Percentiles rank a stretch among this genome's conserved stretches.
Conservation (phyloP, 2,888 invertebrate species). For the Philereme vetulata region DNA sequence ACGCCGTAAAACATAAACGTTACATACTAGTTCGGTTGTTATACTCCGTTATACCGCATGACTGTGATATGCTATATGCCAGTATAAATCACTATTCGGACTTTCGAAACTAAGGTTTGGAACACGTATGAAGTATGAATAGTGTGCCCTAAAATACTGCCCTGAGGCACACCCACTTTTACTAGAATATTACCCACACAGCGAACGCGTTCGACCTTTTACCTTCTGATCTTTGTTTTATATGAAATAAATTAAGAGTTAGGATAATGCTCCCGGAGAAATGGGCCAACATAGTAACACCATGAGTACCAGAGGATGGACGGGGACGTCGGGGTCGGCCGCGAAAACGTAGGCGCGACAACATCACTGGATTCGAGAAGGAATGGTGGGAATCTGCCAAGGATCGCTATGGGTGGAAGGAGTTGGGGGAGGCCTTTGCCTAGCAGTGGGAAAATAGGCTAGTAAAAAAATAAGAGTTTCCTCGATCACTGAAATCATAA, state of each 20-base stretch:
- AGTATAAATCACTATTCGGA: conserved; percentile 28
- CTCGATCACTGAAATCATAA: neutral
- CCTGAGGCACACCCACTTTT: conserved; percentile 29
- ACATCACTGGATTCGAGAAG: too few relatives aligned
- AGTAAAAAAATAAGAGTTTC: too few relatives aligned
- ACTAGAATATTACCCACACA: conserved; percentile 11
- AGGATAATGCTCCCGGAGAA: too few relatives aligned
- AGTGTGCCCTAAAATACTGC: conserved; percentile 27
- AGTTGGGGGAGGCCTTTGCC: too few relatives aligned
- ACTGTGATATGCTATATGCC: conserved; percentile 26
- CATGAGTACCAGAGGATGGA: too few relatives aligned
- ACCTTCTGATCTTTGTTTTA: conserved; percentile 13
- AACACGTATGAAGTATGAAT: conserved; percentile 21
- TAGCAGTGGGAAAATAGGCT: too few relatives aligned
- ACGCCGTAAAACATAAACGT: conserved; percentile 46
- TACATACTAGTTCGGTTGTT: conserved; percentile 34
- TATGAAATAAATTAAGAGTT: neutral
- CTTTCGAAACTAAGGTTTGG: conserved; percentile 16
- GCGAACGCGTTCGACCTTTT: conserved; percentile 7
- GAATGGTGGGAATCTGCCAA: too few relatives aligned
- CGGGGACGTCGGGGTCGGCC: too few relatives aligned
- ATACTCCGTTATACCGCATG: conserved; percentile 26
- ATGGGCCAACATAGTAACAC: too few relatives aligned
- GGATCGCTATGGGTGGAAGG: too few relatives aligned
- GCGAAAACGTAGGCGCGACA: too few relatives aligned